Conservation (phyloP, 1,140 invertebrate genomes). For the Drosophila hydei region DNA sequence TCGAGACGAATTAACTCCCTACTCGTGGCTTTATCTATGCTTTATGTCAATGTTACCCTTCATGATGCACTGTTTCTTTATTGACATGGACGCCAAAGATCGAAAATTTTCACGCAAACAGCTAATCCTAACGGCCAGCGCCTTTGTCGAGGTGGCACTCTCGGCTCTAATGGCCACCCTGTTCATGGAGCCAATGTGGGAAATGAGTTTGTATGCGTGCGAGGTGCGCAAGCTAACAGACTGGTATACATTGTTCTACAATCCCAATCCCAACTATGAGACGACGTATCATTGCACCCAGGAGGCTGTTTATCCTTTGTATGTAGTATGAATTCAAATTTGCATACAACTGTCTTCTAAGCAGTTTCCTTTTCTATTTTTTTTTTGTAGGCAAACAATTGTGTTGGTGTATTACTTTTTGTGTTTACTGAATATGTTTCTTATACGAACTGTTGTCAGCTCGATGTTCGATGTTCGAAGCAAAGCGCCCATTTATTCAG, state of each 20-base stretch:
- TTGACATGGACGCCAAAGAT: conserved; percentile 92
- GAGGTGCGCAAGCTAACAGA: conserved; percentile 91
- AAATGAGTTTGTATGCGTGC: conserved; percentile 90
- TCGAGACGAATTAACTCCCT: conserved; percentile 90
- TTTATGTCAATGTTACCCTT: conserved; percentile 95
- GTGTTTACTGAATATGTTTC: conserved; percentile 91
- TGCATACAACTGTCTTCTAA: neutral
- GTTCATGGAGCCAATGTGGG: conserved; percentile 90
- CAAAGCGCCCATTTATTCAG: conserved; percentile 88
- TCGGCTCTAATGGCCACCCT: conserved; percentile 91
- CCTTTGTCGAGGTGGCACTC: conserved; percentile 90
- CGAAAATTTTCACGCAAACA: conserved; percentile 90
- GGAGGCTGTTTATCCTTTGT: conserved; percentile 98
- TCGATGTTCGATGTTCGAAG: conserved; percentile 66
- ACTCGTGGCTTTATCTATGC: conserved; percentile 97
- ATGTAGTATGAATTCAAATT: conserved; percentile 84
- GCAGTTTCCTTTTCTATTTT: conserved; percentile 5
- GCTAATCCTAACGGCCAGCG: conserved; percentile 89
- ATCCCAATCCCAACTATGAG: conserved; percentile 96
- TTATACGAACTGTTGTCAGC: conserved; percentile 83
- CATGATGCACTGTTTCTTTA: conserved; percentile 95
- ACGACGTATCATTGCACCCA: conserved; percentile 96
- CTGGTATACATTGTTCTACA: conserved; percentile 98
- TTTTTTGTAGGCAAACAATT: conserved; percentile 93
- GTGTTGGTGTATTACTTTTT: conserved; percentile 96